Evolutionary conservation across 2,113 vertebrate species (phyloP).

Genomic region (Ariopsis seemanni): DNA sequence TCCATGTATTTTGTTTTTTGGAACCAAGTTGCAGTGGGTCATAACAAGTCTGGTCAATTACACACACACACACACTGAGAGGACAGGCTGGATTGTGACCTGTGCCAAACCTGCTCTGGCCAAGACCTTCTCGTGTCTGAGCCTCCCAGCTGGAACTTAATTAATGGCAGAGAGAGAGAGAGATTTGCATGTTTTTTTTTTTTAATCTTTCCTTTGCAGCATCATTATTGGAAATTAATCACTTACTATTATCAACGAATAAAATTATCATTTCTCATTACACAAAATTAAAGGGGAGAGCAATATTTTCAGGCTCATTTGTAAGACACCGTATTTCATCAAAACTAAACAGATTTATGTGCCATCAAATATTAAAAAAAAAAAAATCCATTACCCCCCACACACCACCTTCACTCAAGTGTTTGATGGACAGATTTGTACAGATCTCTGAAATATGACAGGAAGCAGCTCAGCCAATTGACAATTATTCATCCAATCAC

Average conservation of each 20-base stretch:
- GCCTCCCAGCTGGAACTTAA: slow-evolving; percentile 27
- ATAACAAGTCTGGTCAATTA: slow-evolving; percentile 2
- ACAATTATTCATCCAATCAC: slow-evolving; percentile 19
- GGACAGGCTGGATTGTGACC: slow-evolving; percentile 24
- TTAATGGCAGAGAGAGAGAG: background rate
- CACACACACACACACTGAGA: slow-evolving; percentile 5
- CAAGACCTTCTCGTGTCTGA: slow-evolving; percentile 15
- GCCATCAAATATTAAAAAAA: background rate
- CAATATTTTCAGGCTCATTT: slow-evolving; percentile 1
- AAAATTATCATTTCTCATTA: background rate
- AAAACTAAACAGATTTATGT: background rate
- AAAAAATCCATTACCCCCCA: background rate
- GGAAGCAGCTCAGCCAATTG: slow-evolving; percentile 9
- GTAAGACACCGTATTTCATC: background rate
- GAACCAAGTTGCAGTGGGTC: background rate
- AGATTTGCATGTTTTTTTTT: background rate
- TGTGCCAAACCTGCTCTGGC: slow-evolving; percentile 26
- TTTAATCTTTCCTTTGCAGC: background rate
- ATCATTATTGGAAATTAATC: background rate
- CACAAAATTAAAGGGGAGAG: background rate
- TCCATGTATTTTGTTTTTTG: background rate
- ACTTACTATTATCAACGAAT: background rate
- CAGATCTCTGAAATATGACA: background rate
- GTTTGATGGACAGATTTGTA: slow-evolving; percentile 1
- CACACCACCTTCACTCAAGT: background rate